These are phyloP conservation scores for Lerema accius DNA, from an alignment of 1,140 invertebrate genomes.

Conservation along the genomic window DNA sequence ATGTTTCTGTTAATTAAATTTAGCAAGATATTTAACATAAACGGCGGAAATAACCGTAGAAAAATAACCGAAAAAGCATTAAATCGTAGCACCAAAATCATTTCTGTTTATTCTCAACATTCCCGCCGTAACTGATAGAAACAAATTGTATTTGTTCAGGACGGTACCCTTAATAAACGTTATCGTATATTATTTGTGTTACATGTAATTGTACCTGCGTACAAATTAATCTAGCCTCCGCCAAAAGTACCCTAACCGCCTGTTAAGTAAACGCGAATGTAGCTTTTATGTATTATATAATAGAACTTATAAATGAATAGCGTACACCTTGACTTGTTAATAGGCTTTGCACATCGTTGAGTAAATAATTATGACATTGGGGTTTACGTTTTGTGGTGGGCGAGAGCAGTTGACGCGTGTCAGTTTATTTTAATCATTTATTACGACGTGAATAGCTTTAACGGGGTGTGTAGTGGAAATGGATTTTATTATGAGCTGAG, in stretches of 20 bases:
- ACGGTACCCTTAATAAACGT: constrained; percentile 40
- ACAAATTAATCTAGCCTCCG: constrained; percentile 34
- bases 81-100: constrained; percentile 5
- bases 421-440: constrained; percentile 31
- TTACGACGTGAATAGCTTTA: not conserved
- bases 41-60: not conserved
- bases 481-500: no score
- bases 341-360: constrained; percentile 11
- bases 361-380: constrained; percentile 32
- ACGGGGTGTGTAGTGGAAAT: not conserved
- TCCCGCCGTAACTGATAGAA: constrained; percentile 21
- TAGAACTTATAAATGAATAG: not conserved
- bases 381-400: constrained; percentile 22
- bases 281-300: not conserved
- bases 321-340: not conserved
- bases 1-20: not conserved
- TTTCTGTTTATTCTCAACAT: constrained; percentile 12
- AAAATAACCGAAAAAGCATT: not conserved
- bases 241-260: not conserved
- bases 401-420: not conserved
- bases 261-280: not conserved
- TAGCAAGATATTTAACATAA: not conserved
- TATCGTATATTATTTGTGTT: constrained; percentile 45
- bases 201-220: constrained; percentile 40
- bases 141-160: constrained; percentile 46